Base-by-base conservation (phyloP, 1,140 invertebrate genomes). In the Cepaea nemoralis region DNA sequence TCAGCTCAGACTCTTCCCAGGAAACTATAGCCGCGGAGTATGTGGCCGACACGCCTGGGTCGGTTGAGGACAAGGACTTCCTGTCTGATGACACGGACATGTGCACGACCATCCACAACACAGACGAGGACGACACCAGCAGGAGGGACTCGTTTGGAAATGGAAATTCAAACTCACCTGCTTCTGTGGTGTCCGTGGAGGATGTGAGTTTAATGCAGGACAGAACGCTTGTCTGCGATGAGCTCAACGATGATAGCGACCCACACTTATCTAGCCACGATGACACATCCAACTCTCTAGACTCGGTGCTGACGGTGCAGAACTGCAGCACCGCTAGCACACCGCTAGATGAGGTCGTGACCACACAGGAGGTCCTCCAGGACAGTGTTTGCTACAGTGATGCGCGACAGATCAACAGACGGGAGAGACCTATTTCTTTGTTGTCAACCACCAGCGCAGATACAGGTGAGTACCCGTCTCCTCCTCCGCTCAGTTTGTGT, bases 401-500 rank as follows among this genome's bases (percentile, higher is more conserved):
- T 5, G 59, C 6, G 6, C n/a, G 59, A 63, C 1, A 10, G 45
- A 82, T 83, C 45, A 85, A 86, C 45, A 85, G 85, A 55, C 83
- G 83, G 59, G 86, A 86, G 19, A 82, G 88, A 5, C 88, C 88
- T 40, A 70, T 88, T n/a, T 89, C 88, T 19, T 75, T 88, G 0
- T 84, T 88, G 19, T 89, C 88, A 35, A 86, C 87, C 12, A 87
- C 86, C 31, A 89, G 88, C 84, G 88, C 86, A n/a, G 88, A 89
- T 76, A 89, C 88, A 82, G 88, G 88, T 88, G 83, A 83, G n/a
- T n/a, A n/a, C n/a, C n/a, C n/a, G n/a, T n/a, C n/a, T n/a, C n/a
- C n/a, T n/a, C n/a, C n/a, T n/a, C n/a, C n/a, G n/a, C n/a, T n/a
- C n/a, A n/a, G n/a, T n/a, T n/a, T n/a, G n/a, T n/a, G n/a, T n/a